Evolutionary conservation across 2,888 invertebrate species (phyloP), one percentile per base, ranked within the genome.

Genomic region (Pseudococcus jackbeardsleyi): DNA sequence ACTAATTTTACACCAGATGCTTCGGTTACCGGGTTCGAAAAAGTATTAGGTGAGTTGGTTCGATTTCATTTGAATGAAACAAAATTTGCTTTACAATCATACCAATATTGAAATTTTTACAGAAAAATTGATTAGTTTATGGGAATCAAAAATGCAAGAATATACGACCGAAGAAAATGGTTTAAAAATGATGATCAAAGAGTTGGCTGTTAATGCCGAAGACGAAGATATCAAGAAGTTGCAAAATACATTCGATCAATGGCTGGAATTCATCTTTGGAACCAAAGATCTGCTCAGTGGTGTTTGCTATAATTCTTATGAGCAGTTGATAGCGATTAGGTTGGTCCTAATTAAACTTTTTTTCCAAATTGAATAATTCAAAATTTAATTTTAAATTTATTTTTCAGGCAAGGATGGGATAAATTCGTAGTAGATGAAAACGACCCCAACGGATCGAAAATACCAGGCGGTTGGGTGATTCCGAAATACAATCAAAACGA

Each of bases 131-230:
- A 84, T n/a, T 12, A 48, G 6, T 19, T 33, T 88, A 54, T 88
- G 88, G 88, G 84, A 88, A 88, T 17, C 26, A 6, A 54, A 68
- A 15, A 26, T 88, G n/a, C 54, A 59, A 12, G 88, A 88, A 22
- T 88, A 88, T 82, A 17, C 22, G 11, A 59, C 46, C 15, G 88
- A 88, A 84, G 88, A 88, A 68, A 88, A 82, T 26, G 84, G 88
- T n/a, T 48, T 88, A 4, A 84, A 68, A 68, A 17, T 84, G n/a
- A 88, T 88, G 84, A 50, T 88, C 12, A 82, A 79, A 79, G 88
- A 88, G 7, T 39, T 77, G 12, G 86, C 86, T 11, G 86, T 77
- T 12, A 77, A 72, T 48, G 72, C 72, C 15, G 77, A 86, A 48
- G 72, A 86, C 4, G 72, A 77, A 17, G 50, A 77, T n/a, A 11